Base-by-base conservation (phyloP, 2,797 vertebrate genomes). In the Scolopax rusticola region DNA sequence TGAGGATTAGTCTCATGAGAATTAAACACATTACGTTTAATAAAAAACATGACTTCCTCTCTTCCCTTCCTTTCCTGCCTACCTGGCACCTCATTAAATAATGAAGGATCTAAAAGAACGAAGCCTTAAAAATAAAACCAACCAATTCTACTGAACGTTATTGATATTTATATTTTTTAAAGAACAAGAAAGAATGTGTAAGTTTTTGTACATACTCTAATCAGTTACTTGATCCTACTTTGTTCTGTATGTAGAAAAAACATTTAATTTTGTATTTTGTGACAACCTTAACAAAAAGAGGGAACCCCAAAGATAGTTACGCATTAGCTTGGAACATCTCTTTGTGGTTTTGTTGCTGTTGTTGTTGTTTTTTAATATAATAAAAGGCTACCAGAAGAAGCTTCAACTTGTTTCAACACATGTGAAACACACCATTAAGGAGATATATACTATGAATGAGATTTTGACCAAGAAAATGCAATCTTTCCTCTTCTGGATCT, bases 141-240 rank as follows among this genome's bases (percentile, higher is more conserved):
- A 91, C 95, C 83, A 91, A 45, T 95, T 97, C 89, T 96, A 93
- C 96, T 97, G 97, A 97, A 97, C 97, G 57, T 96, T 98, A 98
- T 97, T 97, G 97, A 98, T 99, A 98, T 98, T 98, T 97, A 97
- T 98, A 98, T 98, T 98, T 98, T 98, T 97, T 95, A 93, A 94
- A 97, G 97, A 95, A 91, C 97, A 91, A 94, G 96, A 96, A 84
- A 73, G 96, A 98, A 96, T 91, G 89, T 98, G 97, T 98, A 98
- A 96, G 94, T 95, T 96, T 98, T 97, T 98, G 98, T 99, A 98
- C 96, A 98, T 98, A 98, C 94, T 95, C 97, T 97, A 97, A 98
- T 98, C 96, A 88, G 92, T 97, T 96, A 81, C 69, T 95, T 96
- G 96, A 97, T 97, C 98, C 97, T 96, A 53, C 97, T 97, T 94